phyloP scores from a whole-genome alignment of 1,140 invertebrate species.

The Agrypnia vestita region DNA sequence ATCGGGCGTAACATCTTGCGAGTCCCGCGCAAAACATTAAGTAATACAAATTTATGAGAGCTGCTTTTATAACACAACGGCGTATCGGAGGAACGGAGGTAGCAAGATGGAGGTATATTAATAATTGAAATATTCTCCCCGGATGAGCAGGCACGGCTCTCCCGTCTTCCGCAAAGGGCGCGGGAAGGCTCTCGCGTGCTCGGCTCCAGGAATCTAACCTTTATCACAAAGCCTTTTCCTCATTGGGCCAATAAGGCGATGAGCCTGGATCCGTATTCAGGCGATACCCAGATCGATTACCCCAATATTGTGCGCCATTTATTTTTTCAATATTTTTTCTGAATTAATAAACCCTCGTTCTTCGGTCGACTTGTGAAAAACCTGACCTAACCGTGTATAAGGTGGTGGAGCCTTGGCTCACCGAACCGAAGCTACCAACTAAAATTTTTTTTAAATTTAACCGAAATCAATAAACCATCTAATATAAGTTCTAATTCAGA shows the following conservation, averaged over 20 bases:
- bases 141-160: constrained; percentile 32
- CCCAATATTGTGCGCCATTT: no score
- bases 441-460: no score
- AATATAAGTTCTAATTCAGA: no score
- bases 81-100: constrained; percentile 10
- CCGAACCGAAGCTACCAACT: no score
- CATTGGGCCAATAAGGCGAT: constrained; percentile 53
- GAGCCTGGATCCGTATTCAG: neutral
- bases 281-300: neutral
- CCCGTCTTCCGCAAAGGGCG: constrained; percentile 17
- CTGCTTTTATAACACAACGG: constrained; percentile 14
- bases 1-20: constrained; percentile 35
- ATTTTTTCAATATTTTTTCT: neutral
- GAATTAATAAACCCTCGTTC: neutral
- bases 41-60: constrained; percentile 42
- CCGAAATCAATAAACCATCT: no score
- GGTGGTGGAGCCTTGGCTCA: no score
- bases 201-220: constrained; percentile 25
- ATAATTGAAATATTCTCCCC: constrained; percentile 47
- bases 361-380: neutral
- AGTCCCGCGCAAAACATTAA: constrained; percentile 29
- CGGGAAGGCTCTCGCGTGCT: constrained; percentile 20
- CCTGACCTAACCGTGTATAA: no score
- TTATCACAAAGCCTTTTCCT: constrained; percentile 52
- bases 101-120: constrained; percentile 36